These are phyloP conservation scores for Grapholita molesta DNA, from an alignment of 1,140 invertebrate species.

Conservation along the genomic window DNA sequence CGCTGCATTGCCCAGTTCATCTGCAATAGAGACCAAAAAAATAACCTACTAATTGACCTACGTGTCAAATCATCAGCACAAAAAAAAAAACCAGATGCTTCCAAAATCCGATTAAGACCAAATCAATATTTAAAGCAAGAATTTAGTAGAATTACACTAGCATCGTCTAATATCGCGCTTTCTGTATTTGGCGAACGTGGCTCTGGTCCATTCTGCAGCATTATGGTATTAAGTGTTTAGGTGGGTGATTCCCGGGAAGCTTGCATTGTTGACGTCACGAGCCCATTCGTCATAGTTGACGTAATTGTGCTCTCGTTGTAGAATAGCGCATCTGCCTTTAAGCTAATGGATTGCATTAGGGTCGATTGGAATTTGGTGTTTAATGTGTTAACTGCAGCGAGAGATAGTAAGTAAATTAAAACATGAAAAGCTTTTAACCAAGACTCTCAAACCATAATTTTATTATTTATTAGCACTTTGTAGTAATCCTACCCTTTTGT, in stretches of 20 bases:
- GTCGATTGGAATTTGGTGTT: neutral
- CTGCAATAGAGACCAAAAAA: too few relatives aligned
- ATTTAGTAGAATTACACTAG: slow-evolving; percentile 1
- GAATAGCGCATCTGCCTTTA: slow-evolving; percentile 31
- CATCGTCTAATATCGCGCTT: neutral
- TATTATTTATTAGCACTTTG: too few relatives aligned
- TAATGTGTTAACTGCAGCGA: neutral
- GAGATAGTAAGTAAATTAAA: neutral
- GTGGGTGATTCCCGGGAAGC: slow-evolving; percentile 9
- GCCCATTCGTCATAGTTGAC: slow-evolving; percentile 39
- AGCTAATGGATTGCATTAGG: slow-evolving; percentile 5
- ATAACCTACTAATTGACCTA: too few relatives aligned
- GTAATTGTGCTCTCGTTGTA: slow-evolving; percentile 39
- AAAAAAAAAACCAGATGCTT: neutral
- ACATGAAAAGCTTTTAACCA: neutral
- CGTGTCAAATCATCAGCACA: too few relatives aligned
- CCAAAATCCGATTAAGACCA: neutral
- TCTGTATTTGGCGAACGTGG: slow-evolving; percentile 46
- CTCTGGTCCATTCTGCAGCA: slow-evolving; percentile 33
- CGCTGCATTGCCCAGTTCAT: too few relatives aligned
- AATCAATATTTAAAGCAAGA: slow-evolving; percentile 2
- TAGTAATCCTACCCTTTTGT: too few relatives aligned
- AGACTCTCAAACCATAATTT: too few relatives aligned
- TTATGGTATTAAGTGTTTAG: slow-evolving; percentile 42
- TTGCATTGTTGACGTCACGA: slow-evolving; percentile 63